Conservation (phyloP, 1,140 invertebrate genomes). For the Drosophila simulans region DNA sequence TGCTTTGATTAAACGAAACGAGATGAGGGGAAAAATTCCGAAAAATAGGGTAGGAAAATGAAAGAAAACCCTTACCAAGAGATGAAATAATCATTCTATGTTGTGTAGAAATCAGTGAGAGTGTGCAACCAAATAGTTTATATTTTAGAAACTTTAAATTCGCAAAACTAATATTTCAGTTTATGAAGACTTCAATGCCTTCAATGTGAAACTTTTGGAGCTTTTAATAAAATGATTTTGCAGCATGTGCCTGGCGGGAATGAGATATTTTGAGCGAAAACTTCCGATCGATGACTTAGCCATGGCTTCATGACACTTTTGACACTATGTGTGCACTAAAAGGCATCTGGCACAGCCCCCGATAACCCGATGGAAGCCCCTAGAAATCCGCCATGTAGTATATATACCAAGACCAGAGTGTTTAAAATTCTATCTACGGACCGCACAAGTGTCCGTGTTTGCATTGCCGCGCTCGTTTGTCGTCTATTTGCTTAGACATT, state of each 20-base stretch:
- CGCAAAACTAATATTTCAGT: too few relatives aligned
- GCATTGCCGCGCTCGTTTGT: constrained; percentile 67
- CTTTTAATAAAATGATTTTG: background rate
- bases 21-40: background rate
- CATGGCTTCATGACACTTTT: constrained; percentile 52
- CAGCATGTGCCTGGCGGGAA: background rate
- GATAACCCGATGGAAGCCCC: constrained; percentile 15
- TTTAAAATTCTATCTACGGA: constrained; percentile 58
- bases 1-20: background rate
- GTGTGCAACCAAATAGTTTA: too few relatives aligned
- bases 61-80: background rate
- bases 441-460: constrained; percentile 76
- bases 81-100: background rate
- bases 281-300: constrained; percentile 39
- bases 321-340: constrained; percentile 47
- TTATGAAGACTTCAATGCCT: background rate
- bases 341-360: constrained; percentile 17
- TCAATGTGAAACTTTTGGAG: background rate
- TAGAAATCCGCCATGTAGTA: constrained; percentile 7
- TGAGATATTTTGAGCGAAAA: constrained; percentile 4
- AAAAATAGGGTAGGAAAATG: background rate
- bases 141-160: too few relatives aligned
- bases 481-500: constrained; percentile 78
- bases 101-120: background rate
- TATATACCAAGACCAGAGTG: constrained; percentile 25